Evolutionary conservation across 2,888 invertebrate species (phyloP).

Genomic region (Gasteruption jaculator): DNA sequence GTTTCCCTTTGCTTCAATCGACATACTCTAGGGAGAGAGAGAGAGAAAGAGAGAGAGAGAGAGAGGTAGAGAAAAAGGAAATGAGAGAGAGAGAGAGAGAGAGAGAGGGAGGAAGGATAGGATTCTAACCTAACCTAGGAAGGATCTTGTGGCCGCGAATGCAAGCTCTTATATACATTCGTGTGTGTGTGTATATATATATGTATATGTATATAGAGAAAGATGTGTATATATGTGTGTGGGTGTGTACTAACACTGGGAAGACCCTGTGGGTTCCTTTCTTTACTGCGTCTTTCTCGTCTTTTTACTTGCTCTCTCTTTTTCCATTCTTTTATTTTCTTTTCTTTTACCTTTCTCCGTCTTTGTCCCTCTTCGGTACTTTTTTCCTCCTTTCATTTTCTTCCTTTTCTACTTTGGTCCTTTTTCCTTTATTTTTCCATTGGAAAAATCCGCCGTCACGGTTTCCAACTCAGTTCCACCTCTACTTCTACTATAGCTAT

Average conservation of each 20-base stretch:
- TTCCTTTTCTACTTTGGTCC: background rate
- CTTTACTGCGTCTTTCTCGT: background rate
- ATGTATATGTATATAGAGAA: background rate
- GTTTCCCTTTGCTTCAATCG: too few species aligned
- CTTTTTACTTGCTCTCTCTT: too few species aligned
- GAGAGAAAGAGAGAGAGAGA: conserved; percentile 1
- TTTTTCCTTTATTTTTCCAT: background rate
- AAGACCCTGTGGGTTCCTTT: too few species aligned
- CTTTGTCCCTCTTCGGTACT: background rate
- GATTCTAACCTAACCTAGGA: conserved; percentile 13
- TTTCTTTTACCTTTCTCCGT: background rate
- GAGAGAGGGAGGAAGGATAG: background rate
- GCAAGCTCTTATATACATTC: conserved; percentile 6
- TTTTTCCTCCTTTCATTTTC: too few species aligned
- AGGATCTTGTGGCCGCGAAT: conserved; percentile 15
- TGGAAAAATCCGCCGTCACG: background rate
- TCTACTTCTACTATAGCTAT: too few species aligned
- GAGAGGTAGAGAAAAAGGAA: too few species aligned
- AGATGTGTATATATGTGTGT: background rate
- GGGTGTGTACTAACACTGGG: background rate
- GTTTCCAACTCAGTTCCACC: background rate
- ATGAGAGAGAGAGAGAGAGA: conserved; percentile 3
- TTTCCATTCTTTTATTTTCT: too few species aligned
- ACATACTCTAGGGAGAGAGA: background rate
- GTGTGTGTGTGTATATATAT: background rate